Base-by-base conservation (phyloP, 2,888 invertebrate genomes). In the Xylocampa areola region DNA sequence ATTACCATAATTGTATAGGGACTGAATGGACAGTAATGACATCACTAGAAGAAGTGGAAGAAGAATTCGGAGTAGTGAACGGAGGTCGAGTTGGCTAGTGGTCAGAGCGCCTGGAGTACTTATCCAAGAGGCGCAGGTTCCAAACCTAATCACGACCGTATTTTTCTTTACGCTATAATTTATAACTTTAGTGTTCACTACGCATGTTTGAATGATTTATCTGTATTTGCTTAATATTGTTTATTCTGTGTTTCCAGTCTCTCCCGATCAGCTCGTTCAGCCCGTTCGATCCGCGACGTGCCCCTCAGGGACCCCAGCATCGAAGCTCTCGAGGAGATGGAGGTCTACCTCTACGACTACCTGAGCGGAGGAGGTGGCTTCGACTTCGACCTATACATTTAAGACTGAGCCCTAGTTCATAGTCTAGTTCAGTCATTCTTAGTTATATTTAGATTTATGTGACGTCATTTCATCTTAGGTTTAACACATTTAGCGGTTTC, bases 291-390 rank as follows among this genome's bases (percentile, higher is more conserved):
- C 45, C 93, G 94, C 65, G 85, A 88, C 14, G 84, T 88, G 4
- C 83, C 86, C 0, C 75, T 88, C n/a, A 82, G 81, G 19, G 92
- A 91, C 78, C 94, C 86, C 27, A 88, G 88, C 76, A 87, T 85
- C 47, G 92, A 94, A 29, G 95, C 95, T 6, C 82, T 94, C 0
- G 95, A 95, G 55, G 94, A 94, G 59, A 91, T 95, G 87, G 94
- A 95, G 1, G 92, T 95, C 1, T 95, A 95, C 61, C 89, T 95
- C 51, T 95, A 95, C 79, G 96, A 96, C 80, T 95, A 95, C 84
- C 91, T 96, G 50, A 95, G 95, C 66, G 95, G 95, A 4, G 94
- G 92, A 19, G 95, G 94, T 59, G 94, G 94, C 10, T 89, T 95
- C 53, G 95, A 95, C 73, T 90, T 95, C 45, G 95, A 95, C 60